phyloP scores from a whole-genome alignment of 2,888 invertebrate species.

The Gnatocerus cornutus region DNA sequence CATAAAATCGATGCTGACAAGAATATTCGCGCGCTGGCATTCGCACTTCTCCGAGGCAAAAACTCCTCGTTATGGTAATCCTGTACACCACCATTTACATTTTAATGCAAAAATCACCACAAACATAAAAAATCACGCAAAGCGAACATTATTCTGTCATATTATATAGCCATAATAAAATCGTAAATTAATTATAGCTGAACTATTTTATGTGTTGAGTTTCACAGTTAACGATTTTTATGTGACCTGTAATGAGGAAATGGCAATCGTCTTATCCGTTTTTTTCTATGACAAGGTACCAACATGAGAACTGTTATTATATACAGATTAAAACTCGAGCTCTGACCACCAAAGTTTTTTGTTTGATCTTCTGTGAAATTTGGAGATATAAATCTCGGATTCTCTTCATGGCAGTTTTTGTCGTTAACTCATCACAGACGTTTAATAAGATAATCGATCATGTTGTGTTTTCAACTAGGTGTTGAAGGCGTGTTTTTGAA shows the following conservation, averaged over 20 bases:
- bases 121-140: slow-evolving; percentile 42
- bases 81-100: slow-evolving; percentile 21
- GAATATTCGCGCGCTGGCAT: slow-evolving; percentile 8
- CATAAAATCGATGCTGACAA: slow-evolving; percentile 7
- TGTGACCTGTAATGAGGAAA: slow-evolving; percentile 32
- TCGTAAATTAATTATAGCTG: slow-evolving; percentile 39
- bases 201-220: slow-evolving; percentile 30
- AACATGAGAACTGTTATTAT: slow-evolving; percentile 11
- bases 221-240: slow-evolving; percentile 38
- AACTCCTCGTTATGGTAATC: slow-evolving; percentile 31
- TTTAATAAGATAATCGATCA: slow-evolving; percentile 37
- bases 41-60: slow-evolving; percentile 6
- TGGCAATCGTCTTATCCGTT: slow-evolving; percentile 6
- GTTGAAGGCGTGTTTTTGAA: no score
- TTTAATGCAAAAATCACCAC: slow-evolving; percentile 26
- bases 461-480: slow-evolving; percentile 2
- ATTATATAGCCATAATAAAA: slow-evolving; percentile 39
- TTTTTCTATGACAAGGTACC: neutral
- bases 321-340: slow-evolving; percentile 11
- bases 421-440: slow-evolving; percentile 30
- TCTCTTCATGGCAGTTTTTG: slow-evolving; percentile 16
- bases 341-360: neutral
- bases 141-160: slow-evolving; percentile 35
- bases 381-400: slow-evolving; percentile 15
- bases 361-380: neutral